Evolutionary conservation across 23 tunicate genomes (phyloP), one percentile per base, ranked within the genome.

Genomic region (Botrylloides violaceus): DNA sequence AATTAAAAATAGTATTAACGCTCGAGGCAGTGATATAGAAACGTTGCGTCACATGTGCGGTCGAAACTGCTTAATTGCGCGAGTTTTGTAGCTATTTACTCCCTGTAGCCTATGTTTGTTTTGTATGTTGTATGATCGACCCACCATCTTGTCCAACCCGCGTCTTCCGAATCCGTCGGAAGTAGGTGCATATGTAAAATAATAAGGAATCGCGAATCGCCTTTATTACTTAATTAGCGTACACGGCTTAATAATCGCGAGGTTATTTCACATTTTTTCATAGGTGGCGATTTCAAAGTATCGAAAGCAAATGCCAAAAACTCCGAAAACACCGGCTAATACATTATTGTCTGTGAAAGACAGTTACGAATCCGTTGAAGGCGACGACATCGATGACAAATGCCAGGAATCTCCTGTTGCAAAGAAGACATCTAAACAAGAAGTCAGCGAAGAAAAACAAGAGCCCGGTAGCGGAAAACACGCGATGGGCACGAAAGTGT

Each of bases 401-500:
- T 68, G 37, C 29, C 53, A 15, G 53, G 9, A 68, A 15, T 32
- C 74, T 19, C 74, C 74, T 19, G 32, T 68, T 43, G 30, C 47
- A 20, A 36, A 37, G 37, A 68, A 35, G 31, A 18, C 18, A 18
- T 18, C 9, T 7, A 43, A 38, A 20, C 58, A n/a, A 19, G 58
- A 26, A 19, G 29, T 4, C 74, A 15, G 37, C 29, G 27, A 0
- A 9, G 74, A 68, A 20, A 68, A 39, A 1, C 15, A 19, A 0
- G 58, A 39, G 1, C 25, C 23, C 27, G 37, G 37, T 9, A 3
- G 36, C 34, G 70, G 29, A 4, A 68, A 68, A 28, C 74, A 37
- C 9, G 58, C 74, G 23, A 68, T 68, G 74, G 74, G 58, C 36
- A 68, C 74, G 0, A 68, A 68, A 43, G 37, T 68, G 15, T 68